A percentile compares a stretch with the other conserved stretches of the same genome.
These are phyloP conservation scores for Ornithoptera priamus DNA, from an alignment of 2,888 invertebrate genomes.

Conservation along the genomic window DNA sequence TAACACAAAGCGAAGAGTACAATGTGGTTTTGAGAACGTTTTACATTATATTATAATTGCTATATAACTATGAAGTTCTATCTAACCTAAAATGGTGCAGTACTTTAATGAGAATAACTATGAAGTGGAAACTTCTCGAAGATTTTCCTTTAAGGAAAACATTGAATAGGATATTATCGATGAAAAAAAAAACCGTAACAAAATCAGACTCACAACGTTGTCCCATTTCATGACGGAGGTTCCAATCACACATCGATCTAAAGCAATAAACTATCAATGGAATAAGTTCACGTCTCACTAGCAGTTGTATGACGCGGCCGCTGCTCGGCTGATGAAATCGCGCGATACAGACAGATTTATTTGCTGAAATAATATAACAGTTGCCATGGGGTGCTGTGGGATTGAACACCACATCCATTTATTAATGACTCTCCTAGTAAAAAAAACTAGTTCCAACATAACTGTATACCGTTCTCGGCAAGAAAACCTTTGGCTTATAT, in stretches of 20 bases:
- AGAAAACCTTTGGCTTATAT: too few relatives aligned
- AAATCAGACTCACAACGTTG: constrained; percentile 5
- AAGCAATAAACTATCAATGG: constrained; percentile 19
- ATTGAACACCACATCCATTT: constrained; percentile 8
- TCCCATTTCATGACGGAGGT: constrained; percentile 4
- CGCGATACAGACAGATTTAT: constrained; percentile 19
- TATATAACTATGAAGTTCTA: too few relatives aligned
- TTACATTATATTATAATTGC: too few relatives aligned
- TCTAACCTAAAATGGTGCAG: too few relatives aligned
- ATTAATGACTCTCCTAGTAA: not conserved
- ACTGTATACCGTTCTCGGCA: too few relatives aligned
- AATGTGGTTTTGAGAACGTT: too few relatives aligned
- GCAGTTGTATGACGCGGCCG: constrained; percentile 4
- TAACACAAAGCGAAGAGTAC: too few relatives aligned
- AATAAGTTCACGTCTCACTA: constrained; percentile 1
- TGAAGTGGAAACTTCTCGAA: too few relatives aligned
- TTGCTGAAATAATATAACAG: constrained; percentile 4
- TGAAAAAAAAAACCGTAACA: constrained; percentile 6
- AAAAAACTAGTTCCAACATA: not conserved
- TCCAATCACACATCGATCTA: constrained; percentile 17
- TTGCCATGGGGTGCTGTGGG: constrained; percentile 10
- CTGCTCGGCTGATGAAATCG: constrained; percentile 10
- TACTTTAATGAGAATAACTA: too few relatives aligned
- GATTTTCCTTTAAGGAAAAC: too few relatives aligned
- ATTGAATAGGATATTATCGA: not conserved